A percentile compares a stretch with the other conserved stretches of the same genome.
These are phyloP conservation scores for Timema podura DNA, from an alignment of 2,888 invertebrate species.

Conservation along the genomic window DNA sequence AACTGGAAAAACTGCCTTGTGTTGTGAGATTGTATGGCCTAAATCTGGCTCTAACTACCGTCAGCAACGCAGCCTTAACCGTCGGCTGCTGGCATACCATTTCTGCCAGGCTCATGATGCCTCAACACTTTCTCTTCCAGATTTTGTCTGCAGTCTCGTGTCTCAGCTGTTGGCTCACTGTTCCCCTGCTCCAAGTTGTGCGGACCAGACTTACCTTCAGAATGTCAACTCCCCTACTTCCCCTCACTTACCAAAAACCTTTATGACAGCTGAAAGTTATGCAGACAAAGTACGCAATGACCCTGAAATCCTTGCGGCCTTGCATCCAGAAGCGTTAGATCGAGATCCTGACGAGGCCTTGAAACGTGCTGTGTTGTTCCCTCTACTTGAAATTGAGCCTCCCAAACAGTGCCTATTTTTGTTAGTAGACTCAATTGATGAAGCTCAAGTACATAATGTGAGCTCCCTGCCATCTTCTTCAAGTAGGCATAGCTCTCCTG, in stretches of 20 bases:
- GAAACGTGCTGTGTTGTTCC: conserved; percentile 81
- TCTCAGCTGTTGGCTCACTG: conserved; percentile 64
- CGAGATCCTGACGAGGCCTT: conserved; percentile 89
- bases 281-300: conserved; percentile 56
- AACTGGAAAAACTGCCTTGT: conserved; percentile 89
- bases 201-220: conserved; percentile 17
- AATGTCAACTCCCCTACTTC: conserved; percentile 20
- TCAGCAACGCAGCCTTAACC: conserved; percentile 68
- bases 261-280: conserved; percentile 26
- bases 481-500: conserved; percentile 34
- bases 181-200: conserved; percentile 38
- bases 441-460: conserved; percentile 48
- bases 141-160: conserved; percentile 80
- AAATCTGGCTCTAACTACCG: conserved; percentile 62
- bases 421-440: conserved; percentile 90
- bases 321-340: conserved; percentile 77
- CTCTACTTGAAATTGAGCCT: conserved; percentile 78
- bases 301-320: conserved; percentile 74
- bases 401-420: conserved; percentile 81
- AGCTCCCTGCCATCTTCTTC: conserved; percentile 18
- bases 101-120: conserved; percentile 74
- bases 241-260: conserved; percentile 23
- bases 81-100: conserved; percentile 80
- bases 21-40: conserved; percentile 73
- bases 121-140: conserved; percentile 76